A percentile compares a stretch with the other conserved stretches of the same genome.
These are phyloP conservation scores for Schlechtendalia chinensis DNA, from an alignment of 1,140 invertebrate species.

Conservation along the genomic window DNA sequence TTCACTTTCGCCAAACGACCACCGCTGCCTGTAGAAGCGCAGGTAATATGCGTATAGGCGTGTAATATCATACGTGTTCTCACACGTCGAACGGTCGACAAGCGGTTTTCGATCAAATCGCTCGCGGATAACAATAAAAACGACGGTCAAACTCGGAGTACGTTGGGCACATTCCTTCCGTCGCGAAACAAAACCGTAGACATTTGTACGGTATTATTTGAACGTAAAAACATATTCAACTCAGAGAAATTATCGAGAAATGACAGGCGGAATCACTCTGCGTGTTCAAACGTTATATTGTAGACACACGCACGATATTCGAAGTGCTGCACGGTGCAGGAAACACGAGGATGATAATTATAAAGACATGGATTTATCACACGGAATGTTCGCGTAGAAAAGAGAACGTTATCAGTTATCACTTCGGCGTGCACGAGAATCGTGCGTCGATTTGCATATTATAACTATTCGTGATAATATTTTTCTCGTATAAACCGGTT, in stretches of 20 bases:
- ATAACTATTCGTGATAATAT: background rate
- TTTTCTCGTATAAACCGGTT: too few relatives aligned
- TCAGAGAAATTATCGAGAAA: too few relatives aligned
- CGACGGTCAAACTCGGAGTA: too few relatives aligned
- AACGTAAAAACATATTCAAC: too few relatives aligned
- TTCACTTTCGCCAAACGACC: conserved; percentile 23
- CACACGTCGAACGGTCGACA: background rate
- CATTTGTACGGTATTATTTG: too few relatives aligned
- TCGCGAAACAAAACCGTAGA: too few relatives aligned
- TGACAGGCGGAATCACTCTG: too few relatives aligned
- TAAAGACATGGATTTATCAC: background rate
- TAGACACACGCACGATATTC: background rate
- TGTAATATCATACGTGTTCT: background rate
- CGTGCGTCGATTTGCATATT: background rate
- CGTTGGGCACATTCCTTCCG: too few relatives aligned
- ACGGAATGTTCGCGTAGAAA: background rate
- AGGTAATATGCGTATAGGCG: background rate
- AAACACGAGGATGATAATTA: too few relatives aligned
- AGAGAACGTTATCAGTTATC: background rate
- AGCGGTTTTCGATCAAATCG: background rate
- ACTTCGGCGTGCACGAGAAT: background rate
- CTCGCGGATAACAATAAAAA: too few relatives aligned
- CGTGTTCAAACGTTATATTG: background rate
- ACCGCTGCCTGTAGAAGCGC: background rate
- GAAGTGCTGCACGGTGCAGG: too few relatives aligned